Base-by-base conservation (phyloP, 2,113 vertebrate species). In the Mystacornis crossleyi region DNA sequence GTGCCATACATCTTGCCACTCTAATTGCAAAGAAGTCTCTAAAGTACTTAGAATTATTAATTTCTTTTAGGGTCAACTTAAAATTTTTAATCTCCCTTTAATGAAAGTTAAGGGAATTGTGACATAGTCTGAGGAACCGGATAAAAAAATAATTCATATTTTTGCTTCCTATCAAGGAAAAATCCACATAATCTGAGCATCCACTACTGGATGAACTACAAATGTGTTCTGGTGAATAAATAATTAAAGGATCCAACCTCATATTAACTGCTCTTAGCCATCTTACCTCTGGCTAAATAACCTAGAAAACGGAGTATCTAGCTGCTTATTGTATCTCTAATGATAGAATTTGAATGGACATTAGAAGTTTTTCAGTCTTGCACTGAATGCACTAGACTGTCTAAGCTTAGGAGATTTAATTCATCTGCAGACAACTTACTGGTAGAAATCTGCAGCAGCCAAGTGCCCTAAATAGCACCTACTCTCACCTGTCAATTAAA, bases 241-340 rank as follows among this genome's bases (percentile, higher is more conserved):
- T 83, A 77, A 90, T 48, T 61, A 42, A 83, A 77, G 71, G 26
- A 69, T 28, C 42, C 31, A 62, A 82, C 40, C 31, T 62, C 71
- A 24, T 48, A 83, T 28, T 69, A 92, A 70, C 42, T 62, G 47
- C 47, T 86, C 11, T 78, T 89, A 89, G 80, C 26, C 66, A 72
- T 18, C 36, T 45, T 79, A 47, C 43, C 55, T 89, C 81, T 83
- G 29, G 51, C 42, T 93, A 92, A 77, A 90, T 77, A 83, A 86
- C 17, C 10, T 36, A 83, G 21, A 45, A 82, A 89, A 72, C 8
- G 6, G 24, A 50, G 9, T 55, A 54, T 42, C 40, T 83, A 64
- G 42, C 24, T 74, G 38, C 33, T 92, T 45, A 29, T 19, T 66
- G 33, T 51, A 88, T 18, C 38, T 81, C 73, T 74, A 47, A 60